A percentile compares a stretch with the other conserved stretches of the same genome.
These are phyloP conservation scores for Tenualosa ilisha DNA, from an alignment of 2,797 vertebrate genomes.

Conservation along the genomic window DNA sequence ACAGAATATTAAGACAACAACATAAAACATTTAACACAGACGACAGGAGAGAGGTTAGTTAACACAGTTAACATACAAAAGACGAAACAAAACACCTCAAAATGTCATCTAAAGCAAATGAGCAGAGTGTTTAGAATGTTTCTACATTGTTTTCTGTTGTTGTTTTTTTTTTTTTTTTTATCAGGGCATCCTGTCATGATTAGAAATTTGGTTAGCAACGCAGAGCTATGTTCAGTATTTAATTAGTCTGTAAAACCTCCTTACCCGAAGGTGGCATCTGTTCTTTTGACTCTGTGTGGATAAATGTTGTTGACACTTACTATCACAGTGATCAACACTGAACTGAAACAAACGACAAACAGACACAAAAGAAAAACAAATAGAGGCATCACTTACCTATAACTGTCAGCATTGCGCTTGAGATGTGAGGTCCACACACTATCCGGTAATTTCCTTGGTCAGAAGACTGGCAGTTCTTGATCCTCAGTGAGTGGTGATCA, in stretches of 20 bases:
- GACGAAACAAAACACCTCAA: neutral
- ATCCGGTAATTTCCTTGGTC: constrained; percentile 94
- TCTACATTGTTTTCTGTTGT: neutral
- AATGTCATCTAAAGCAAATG: neutral
- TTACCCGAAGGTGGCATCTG: constrained; percentile 87
- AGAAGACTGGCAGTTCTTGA: constrained; percentile 83
- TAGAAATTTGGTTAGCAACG: neutral
- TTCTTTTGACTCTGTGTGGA: constrained; percentile 80
- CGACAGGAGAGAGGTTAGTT: constrained; percentile 64
- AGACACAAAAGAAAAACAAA: neutral
- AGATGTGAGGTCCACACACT: constrained; percentile 95
- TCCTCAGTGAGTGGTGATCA: constrained; percentile 83
- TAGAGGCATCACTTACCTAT: constrained; percentile 77
- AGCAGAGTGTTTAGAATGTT: neutral
- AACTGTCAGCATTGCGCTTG: constrained; percentile 89
- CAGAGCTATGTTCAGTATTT: neutral
- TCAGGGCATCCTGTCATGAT: neutral
- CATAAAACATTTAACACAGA: constrained; percentile 23
- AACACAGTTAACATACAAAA: neutral
- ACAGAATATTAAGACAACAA: constrained; percentile 27
- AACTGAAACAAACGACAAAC: neutral
- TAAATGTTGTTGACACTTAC: constrained; percentile 27
- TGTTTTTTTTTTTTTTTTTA: neutral
- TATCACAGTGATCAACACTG: constrained; percentile 14
- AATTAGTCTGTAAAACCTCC: constrained; percentile 69